Evolutionary conservation across 2,113 vertebrate species (phyloP), one percentile per base, ranked within the genome.

Genomic region (Xenus cinereus): DNA sequence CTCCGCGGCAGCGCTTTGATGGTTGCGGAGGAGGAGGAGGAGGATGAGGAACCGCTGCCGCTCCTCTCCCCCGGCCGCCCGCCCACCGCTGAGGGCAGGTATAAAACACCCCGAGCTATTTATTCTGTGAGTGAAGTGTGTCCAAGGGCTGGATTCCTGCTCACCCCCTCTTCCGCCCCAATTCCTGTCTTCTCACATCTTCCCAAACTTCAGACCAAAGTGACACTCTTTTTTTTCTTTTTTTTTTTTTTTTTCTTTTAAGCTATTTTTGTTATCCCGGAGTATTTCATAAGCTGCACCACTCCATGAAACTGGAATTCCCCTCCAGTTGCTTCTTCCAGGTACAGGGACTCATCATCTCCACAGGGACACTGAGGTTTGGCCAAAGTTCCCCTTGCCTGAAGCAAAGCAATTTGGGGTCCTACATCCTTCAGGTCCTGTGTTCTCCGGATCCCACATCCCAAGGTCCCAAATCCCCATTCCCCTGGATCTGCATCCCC

Each of bases 271-370:
- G 66, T 62, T 89, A 48, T n/a, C 37, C 41, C 24, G 37, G 17
- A 45, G 21, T 76, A 7, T 74, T 90, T 74, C 54, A 33, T 7
- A 46, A 69, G 32, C 27, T 43, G 35, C 46, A 64, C 21, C 27
- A 3, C 22, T 43, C 28, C 24, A 3, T 32, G 39, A 53, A 78
- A 63, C 27, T 37, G 90, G 78, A 88, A 79, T 92, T 74, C 71
- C 85, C 87, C 82, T 79, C 48, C 19, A 26, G 22, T 50, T 46
- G 72, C 46, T 84, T 21, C 23, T 73, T 48, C 43, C 30, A 14
- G 15, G 45, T 35, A 14, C 0, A 0, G 4, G n/a, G 17, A 5
- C 22, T 85, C 50, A 7, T 35, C 4, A 4, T 3, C 30, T 54
- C 48, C 50, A 32, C 37, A 41, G n/a, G 54, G 24, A 53, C 30